phyloP scores from a whole-genome alignment of 2,113 vertebrate species.

The Mellivora capensis region DNA sequence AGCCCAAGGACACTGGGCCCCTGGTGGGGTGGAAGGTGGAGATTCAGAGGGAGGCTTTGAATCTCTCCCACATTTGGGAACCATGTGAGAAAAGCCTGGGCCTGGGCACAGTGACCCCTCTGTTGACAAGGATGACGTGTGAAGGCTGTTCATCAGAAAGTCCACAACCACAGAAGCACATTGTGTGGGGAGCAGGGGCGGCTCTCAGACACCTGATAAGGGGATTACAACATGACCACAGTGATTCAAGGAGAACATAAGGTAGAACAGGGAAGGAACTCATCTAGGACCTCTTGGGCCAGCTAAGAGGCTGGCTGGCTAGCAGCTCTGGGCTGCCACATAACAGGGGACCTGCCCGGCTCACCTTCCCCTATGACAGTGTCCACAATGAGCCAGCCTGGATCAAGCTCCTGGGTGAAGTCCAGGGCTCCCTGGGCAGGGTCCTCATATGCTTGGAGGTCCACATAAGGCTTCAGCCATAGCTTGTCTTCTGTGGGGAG shows the following conservation, averaged over 20 bases:
- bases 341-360: neutral
- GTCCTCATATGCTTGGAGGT: conserved; percentile 85
- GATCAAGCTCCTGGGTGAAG: conserved; percentile 82
- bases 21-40: neutral
- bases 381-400: conserved; percentile 79
- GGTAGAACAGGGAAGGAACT: neutral
- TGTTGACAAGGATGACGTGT: neutral
- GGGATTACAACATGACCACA: neutral
- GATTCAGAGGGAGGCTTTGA: neutral
- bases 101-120: neutral
- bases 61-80: neutral
- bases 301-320: neutral
- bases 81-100: neutral
- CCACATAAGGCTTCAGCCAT: conserved; percentile 86
- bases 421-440: conserved; percentile 83
- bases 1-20: conserved; percentile 51
- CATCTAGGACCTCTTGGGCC: neutral
- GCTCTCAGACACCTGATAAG: neutral
- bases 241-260: conserved; percentile 2
- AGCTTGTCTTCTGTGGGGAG: conserved; percentile 80
- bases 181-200: neutral
- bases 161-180: neutral
- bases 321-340: neutral
- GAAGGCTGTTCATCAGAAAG: neutral
- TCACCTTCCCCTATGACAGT: conserved; percentile 85